Conservation (phyloP, 2,888 invertebrate genomes). For the Drosophila picticornis region DNA sequence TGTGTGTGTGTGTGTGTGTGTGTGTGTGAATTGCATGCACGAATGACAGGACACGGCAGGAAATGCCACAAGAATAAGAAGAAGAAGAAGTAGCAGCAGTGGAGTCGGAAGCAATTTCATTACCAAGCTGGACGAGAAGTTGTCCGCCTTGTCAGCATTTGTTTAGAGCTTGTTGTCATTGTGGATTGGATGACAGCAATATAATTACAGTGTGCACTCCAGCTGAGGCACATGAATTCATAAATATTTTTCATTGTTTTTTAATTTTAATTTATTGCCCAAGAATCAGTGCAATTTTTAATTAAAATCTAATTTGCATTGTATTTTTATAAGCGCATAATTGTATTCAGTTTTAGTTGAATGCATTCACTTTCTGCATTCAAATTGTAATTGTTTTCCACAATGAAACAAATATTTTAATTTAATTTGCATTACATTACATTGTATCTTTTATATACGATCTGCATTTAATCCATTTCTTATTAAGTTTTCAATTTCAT, state of each 20-base stretch:
- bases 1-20: background rate
- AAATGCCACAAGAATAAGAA: conserved; percentile 42
- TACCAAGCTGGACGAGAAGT: conserved; percentile 31
- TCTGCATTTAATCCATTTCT: background rate
- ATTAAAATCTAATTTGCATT: background rate
- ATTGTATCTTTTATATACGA: background rate
- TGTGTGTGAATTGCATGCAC: conserved; percentile 47
- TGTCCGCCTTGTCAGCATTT: conserved; percentile 55
- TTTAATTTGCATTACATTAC: background rate
- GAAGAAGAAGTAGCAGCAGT: conserved; percentile 27
- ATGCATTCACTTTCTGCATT: background rate
- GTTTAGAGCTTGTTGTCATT: conserved; percentile 54
- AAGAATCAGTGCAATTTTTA: background rate
- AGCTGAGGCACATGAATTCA: background rate
- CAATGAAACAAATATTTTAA: background rate
- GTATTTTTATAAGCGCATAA: background rate
- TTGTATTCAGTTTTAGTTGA: background rate
- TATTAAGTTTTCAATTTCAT: background rate
- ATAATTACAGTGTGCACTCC: conserved; percentile 48
- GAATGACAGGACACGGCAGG: conserved; percentile 62
- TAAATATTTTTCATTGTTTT: background rate
- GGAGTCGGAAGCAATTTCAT: conserved; percentile 35
- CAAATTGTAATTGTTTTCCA: background rate
- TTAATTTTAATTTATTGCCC: background rate
- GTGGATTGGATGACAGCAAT: conserved; percentile 43